Base-by-base conservation (phyloP, 2,888 invertebrate species). In the Xylota sylvarum region DNA sequence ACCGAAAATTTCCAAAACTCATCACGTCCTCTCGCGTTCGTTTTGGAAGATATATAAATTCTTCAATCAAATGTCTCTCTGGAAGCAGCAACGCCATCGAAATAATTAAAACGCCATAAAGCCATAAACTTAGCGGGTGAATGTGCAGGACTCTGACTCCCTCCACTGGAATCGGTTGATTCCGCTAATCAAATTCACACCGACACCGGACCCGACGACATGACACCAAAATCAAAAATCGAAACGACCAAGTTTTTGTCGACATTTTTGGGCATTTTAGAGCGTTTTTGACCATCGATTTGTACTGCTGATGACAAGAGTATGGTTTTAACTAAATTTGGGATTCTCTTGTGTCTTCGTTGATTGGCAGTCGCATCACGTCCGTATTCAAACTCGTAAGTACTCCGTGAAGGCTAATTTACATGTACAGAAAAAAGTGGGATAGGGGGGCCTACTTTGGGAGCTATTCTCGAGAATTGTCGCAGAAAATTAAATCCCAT, bases 81-180 rank as follows among this genome's bases (percentile, higher is more conserved):
- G 40, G 27, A 40, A 19, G n/a, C 65, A 65, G 43, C 72, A 79
- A 77, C 40, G 84, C 62, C 76, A 81, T 70, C 32, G 69, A 86
- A 86, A 86, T 86, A 86, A 86, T 86, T 86, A 86, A 86, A 86
- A 70, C 58, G 12, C 76, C 43, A 76, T 84, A 84, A 84, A 81
- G 76, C 10, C 48, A 78, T 78, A 52, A 43, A 23, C 23, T 23
- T 23, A 58, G 35, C 35, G 35, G 5, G 52, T 43, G 32, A 30
- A 23, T 27, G 14, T 23, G n/a, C 56, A 58, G 27, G n/a, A 6
- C 0, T 7, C 17, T 43, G 9, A 52, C 12, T 27, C 9, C 35
- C n/a, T n/a, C n/a, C n/a, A n/a, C n/a, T n/a, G n/a, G 48, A 50
- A 60, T 69, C 27, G 76, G 48, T 64, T 50, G 64, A 52, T 30